phyloP scores from a whole-genome alignment of 2,113 vertebrate species.

The Anhinga anhinga region DNA sequence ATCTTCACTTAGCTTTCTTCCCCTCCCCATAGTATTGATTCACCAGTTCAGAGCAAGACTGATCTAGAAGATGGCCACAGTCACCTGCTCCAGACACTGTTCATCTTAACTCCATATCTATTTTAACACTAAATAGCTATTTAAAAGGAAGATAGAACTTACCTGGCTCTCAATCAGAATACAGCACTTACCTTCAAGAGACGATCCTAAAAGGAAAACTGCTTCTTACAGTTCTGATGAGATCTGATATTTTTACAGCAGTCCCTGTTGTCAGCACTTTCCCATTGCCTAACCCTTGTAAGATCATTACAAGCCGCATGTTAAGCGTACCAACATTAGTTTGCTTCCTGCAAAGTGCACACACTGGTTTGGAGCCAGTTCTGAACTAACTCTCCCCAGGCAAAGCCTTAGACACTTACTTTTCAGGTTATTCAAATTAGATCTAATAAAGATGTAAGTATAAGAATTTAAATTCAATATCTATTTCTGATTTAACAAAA shows the following conservation, averaged over 20 bases:
- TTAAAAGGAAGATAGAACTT: background rate
- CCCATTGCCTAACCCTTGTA: background rate
- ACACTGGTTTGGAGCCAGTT: background rate
- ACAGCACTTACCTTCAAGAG: background rate
- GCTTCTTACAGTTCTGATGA: background rate
- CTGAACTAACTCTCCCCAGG: background rate
- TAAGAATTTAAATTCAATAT: background rate
- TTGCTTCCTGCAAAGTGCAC: background rate
- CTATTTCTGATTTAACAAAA: background rate
- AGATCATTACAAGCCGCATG: background rate
- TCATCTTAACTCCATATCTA: background rate
- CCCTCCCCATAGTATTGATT: background rate
- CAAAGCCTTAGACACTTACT: background rate
- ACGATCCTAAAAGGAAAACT: background rate
- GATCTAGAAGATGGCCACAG: background rate
- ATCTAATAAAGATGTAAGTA: background rate
- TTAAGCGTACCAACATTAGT: background rate
- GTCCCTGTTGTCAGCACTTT: background rate
- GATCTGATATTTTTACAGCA: background rate
- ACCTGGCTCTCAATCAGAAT: background rate
- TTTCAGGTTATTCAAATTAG: slow-evolving; percentile 24
- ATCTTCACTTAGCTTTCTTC: background rate
- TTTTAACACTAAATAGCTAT: background rate
- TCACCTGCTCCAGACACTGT: background rate
- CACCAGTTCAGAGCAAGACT: background rate